phyloP scores from a whole-genome alignment of 2,797 vertebrate species.

The Catamblyrhynchus diadema region DNA sequence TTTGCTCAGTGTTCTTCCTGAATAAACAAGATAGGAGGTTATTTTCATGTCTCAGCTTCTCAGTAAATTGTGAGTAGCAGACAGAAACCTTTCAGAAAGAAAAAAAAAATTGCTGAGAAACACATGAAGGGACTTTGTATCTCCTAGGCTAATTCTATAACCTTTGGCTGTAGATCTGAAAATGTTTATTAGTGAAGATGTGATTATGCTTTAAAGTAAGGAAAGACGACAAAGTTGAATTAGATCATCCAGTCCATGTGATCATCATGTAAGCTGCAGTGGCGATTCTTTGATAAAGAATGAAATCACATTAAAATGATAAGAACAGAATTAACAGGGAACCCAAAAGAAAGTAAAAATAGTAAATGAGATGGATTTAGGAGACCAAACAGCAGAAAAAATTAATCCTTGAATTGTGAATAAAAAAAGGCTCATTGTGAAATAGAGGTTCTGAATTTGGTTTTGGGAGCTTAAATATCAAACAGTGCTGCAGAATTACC shows the following conservation, averaged over 20 bases:
- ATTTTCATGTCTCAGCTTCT: conserved; percentile 1
- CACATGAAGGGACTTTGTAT: neutral
- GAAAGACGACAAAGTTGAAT: neutral
- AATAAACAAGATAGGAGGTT: conserved; percentile 1
- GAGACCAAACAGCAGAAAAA: neutral
- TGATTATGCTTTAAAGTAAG: neutral
- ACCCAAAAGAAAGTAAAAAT: neutral
- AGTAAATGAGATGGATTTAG: neutral
- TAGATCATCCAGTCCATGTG: neutral
- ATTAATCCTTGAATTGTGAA: neutral
- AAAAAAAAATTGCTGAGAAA: neutral
- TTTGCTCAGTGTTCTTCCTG: neutral
- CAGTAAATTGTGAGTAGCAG: neutral
- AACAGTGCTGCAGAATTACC: neutral
- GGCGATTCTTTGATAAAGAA: neutral
- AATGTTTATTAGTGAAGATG: neutral
- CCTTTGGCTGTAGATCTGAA: neutral
- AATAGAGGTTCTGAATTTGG: neutral
- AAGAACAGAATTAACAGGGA: neutral
- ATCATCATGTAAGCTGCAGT: neutral
- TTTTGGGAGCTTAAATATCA: neutral
- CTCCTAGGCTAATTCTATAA: neutral
- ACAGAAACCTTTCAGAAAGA: neutral
- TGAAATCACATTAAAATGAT: neutral
- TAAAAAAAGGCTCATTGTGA: neutral